Evolutionary conservation across 2,113 vertebrate genomes (phyloP).

Genomic region (Pseudorhombus dupliciocellatus): DNA sequence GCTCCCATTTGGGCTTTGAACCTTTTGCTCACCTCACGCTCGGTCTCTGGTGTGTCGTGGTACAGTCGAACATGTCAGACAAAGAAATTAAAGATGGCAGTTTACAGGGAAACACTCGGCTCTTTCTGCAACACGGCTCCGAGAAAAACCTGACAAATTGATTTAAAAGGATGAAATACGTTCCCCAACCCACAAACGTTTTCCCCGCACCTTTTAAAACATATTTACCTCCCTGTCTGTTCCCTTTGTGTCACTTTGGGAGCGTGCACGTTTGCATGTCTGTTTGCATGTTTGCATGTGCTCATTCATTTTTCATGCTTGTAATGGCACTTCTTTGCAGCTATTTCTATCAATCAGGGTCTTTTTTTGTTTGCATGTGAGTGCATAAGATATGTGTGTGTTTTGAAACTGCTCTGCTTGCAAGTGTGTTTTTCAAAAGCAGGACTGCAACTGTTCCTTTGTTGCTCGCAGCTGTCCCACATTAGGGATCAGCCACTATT

Average conservation of each 20-base stretch:
- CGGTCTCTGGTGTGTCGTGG: slow-evolving; percentile 73
- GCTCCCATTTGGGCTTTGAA: slow-evolving; percentile 79
- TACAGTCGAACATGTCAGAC: slow-evolving; percentile 69
- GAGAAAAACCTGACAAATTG: slow-evolving; percentile 74
- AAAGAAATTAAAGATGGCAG: slow-evolving; percentile 83
- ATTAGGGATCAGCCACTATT: slow-evolving; percentile 74
- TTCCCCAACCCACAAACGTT: slow-evolving; percentile 63
- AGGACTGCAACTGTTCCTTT: slow-evolving; percentile 68
- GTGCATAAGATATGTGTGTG: slow-evolving; percentile 51
- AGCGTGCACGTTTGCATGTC: slow-evolving; percentile 32
- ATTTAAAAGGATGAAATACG: slow-evolving; percentile 76
- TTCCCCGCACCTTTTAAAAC: slow-evolving; percentile 74
- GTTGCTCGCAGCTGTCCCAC: slow-evolving; percentile 75
- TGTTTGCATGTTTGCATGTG: slow-evolving; percentile 53
- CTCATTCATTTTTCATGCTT: slow-evolving; percentile 73
- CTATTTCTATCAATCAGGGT: slow-evolving; percentile 55
- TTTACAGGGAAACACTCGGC: slow-evolving; percentile 77
- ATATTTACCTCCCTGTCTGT: slow-evolving; percentile 72
- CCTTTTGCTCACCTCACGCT: slow-evolving; percentile 70
- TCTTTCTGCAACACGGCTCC: slow-evolving; percentile 64
- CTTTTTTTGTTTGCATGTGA: slow-evolving; percentile 54
- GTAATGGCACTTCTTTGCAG: slow-evolving; percentile 66
- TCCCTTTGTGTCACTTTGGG: slow-evolving; percentile 67
- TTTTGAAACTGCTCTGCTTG: slow-evolving; percentile 46
- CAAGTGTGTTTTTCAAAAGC: slow-evolving; percentile 64